These are phyloP conservation scores for Sebastes variabilis DNA, from an alignment of 2,797 vertebrate species.

Conservation along the genomic window DNA sequence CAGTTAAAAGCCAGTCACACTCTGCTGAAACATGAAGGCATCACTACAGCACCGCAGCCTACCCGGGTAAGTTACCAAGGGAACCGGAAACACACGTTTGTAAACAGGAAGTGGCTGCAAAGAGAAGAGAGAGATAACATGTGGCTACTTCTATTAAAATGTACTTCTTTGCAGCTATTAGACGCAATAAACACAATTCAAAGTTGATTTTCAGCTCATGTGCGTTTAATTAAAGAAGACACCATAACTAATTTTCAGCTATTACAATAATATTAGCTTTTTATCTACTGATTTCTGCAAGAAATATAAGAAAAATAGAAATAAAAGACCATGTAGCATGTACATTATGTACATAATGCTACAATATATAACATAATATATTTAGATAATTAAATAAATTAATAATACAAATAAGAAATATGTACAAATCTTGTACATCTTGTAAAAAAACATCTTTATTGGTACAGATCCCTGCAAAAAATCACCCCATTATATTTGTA, in stretches of 20 bases:
- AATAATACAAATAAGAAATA: not conserved
- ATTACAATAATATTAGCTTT: not conserved
- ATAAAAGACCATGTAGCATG: too few relatives aligned
- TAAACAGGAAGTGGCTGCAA: not conserved
- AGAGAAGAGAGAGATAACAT: not conserved
- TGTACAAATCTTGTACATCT: not conserved
- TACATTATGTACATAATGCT: too few relatives aligned
- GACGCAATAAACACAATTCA: not conserved
- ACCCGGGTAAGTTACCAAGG: conserved; percentile 90
- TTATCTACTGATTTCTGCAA: too few relatives aligned
- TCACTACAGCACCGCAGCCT: conserved; percentile 79
- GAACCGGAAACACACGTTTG: conserved; percentile 50
- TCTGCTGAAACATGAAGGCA: conserved; percentile 91
- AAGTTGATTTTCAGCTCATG: not conserved
- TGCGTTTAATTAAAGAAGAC: not conserved
- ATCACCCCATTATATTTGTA: too few relatives aligned
- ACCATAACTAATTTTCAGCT: not conserved
- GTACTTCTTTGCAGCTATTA: not conserved
- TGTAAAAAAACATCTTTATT: too few relatives aligned
- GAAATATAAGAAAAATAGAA: too few relatives aligned
- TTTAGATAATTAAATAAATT: too few relatives aligned
- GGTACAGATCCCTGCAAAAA: too few relatives aligned
- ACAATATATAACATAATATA: not conserved
- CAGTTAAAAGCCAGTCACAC: conserved; percentile 89
- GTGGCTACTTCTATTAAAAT: not conserved